These are phyloP conservation scores for Trichacis sp. DNA, from an alignment of 2,888 invertebrate species.

Conservation along the genomic window DNA sequence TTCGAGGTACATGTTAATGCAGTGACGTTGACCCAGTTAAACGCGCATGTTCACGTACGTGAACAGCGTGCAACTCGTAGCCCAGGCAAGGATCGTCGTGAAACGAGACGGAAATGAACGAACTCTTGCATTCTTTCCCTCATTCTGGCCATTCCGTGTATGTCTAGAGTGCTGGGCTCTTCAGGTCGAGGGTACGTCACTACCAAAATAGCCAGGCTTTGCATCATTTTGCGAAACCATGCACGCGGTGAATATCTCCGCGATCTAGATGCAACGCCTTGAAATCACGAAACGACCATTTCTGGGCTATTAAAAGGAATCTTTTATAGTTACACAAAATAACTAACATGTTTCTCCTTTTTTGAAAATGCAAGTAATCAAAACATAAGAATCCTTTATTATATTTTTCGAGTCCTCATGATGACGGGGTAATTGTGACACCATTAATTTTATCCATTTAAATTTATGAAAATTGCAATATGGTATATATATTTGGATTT, in stretches of 20 bases:
- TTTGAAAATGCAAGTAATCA: no score
- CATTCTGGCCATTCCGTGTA: constrained; percentile 29
- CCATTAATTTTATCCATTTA: no score
- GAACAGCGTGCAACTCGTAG: constrained; percentile 30
- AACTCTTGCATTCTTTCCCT: constrained; percentile 29
- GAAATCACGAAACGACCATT: background rate
- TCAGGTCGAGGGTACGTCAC: constrained; percentile 24
- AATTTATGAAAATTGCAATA: no score
- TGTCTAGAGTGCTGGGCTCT: constrained; percentile 21
- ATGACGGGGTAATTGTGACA: no score
- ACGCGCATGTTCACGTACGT: constrained; percentile 29
- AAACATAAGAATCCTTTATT: no score
- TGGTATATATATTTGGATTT: no score
- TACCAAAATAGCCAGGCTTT: constrained; percentile 23
- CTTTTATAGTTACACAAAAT: no score
- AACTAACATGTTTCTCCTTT: no score
- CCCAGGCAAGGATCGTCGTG: constrained; percentile 27
- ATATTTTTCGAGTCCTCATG: no score
- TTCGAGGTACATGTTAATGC: constrained; percentile 30
- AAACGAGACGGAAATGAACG: constrained; percentile 28
- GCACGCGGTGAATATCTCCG: background rate
- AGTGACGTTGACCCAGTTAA: constrained; percentile 40
- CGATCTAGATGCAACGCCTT: background rate
- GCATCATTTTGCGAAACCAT: constrained; percentile 11
- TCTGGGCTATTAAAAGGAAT: no score